A percentile compares a stretch with the other conserved stretches of the same genome.
phyloP scores from a whole-genome alignment of 2,888 invertebrate genomes.

The Campoplex capitator region DNA sequence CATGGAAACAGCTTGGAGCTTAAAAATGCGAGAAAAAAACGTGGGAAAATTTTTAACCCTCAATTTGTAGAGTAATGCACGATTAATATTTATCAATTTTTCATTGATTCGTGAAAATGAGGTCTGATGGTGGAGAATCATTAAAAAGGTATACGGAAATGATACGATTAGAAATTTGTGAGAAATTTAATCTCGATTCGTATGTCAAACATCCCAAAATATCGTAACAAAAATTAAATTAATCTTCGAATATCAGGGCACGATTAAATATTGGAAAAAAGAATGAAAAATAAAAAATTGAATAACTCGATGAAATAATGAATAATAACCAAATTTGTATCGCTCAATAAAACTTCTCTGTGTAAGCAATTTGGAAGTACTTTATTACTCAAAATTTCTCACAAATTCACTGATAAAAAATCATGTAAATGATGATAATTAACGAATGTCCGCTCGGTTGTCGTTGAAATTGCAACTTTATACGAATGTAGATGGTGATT shows the following conservation, averaged over 20 bases:
- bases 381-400: background rate
- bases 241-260: background rate
- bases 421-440: slow-evolving; percentile 21
- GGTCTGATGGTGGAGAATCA: background rate
- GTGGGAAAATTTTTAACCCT: slow-evolving; percentile 28
- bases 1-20: background rate
- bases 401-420: slow-evolving; percentile 8
- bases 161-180: background rate
- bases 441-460: slow-evolving; percentile 2
- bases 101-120: background rate
- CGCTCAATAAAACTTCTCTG: background rate
- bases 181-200: background rate
- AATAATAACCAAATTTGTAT: background rate
- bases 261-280: background rate
- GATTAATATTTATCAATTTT: background rate
- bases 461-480: slow-evolving; percentile 9
- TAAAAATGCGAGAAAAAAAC: background rate
- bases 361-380: background rate
- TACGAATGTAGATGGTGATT: slow-evolving; percentile 31
- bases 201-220: background rate
- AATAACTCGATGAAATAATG: background rate
- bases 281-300: background rate
- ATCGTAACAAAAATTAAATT: no score
- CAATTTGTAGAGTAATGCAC: background rate
- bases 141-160: background rate